These are phyloP conservation scores for Probaryconus sp. DNA, from an alignment of 1,140 invertebrate genomes.

Conservation along the genomic window DNA sequence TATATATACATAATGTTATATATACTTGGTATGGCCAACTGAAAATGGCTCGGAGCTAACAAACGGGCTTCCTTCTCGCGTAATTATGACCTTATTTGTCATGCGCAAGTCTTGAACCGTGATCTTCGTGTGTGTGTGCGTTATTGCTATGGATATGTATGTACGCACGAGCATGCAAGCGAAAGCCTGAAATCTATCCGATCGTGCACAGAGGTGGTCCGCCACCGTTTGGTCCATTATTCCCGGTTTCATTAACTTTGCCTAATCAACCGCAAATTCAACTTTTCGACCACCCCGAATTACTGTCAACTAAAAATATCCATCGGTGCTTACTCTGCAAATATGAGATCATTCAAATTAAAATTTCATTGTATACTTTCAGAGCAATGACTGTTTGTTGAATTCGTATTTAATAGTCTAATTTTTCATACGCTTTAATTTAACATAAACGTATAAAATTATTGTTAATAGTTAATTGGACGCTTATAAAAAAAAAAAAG, in stretches of 20 bases:
- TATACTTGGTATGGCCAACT: slow-evolving; percentile 8
- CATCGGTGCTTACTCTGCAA: not conserved
- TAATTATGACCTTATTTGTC: slow-evolving; percentile 61
- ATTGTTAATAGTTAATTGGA: too few species aligned
- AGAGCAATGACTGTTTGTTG: not conserved
- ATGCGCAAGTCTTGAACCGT: slow-evolving; percentile 19
- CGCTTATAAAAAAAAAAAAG: too few species aligned
- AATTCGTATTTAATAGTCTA: not conserved
- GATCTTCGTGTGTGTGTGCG: not conserved
- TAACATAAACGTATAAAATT: not conserved
- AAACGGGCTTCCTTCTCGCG: slow-evolving; percentile 49
- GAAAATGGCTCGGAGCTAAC: slow-evolving; percentile 23
- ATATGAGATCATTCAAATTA: not conserved
- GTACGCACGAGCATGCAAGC: slow-evolving; percentile 1
- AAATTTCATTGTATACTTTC: not conserved
- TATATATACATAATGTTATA: slow-evolving; percentile 27
- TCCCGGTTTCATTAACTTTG: slow-evolving; percentile 16
- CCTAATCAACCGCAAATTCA: slow-evolving; percentile 43
- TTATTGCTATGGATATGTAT: too few species aligned
- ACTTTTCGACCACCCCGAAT: slow-evolving; percentile 25
- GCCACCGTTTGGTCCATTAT: slow-evolving; percentile 14
- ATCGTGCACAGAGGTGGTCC: slow-evolving; percentile 31
- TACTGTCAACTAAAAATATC: slow-evolving; percentile 20
- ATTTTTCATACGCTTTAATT: too few species aligned
- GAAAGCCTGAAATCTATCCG: slow-evolving; percentile 29